Base-by-base conservation (phyloP, 2,888 invertebrate species). In the Drosophila differens region DNA sequence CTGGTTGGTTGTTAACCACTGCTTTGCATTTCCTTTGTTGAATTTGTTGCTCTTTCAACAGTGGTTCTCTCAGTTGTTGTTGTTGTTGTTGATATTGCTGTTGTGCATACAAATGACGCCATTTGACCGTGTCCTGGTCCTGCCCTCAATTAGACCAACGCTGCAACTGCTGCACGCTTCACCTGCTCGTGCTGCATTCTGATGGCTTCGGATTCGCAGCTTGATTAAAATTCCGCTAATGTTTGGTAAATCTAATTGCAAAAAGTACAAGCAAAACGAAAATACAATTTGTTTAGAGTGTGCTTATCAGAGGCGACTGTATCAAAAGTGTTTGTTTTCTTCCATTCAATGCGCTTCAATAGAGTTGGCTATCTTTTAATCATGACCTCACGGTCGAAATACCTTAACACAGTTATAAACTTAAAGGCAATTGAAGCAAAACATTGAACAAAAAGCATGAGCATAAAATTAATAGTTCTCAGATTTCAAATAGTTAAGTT, bases 41-140 rank as follows among this genome's bases (percentile, higher is more conserved):
- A 67, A 19, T 51, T 59, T 59, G 49, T 47, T 62, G 49, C 52
- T 53, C 55, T 53, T 52, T 62, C 61, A 62, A 47, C 47, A 47
- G 64, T 64, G 65, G 72, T 58, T 58, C 58, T 52, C 70, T 52
- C 19, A 65, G 54, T 58, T 59, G 62, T 54, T 63, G 63, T 53
- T 52, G 51, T 16, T 47, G 41, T 54, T 70, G 67, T 54, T 74
- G 52, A 6, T 70, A 41, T 60, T 64, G 59, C 52, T 66, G 66
- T 55, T 55, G 51, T 82, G 85, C 89, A 85, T 89, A 86, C 89
- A 89, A 85, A 85, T 89, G 84, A 73, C 79, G 82, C 86, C 86
- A 85, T 86, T 79, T 73, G 81, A 80, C 69, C 77, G 70, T 76
- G 69, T 71, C 72, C 75, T 73, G 64, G 68, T 67, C 55, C 54